Evolutionary conservation across 1,140 invertebrate genomes (phyloP).

Genomic region (Armadillidium nasatum): DNA sequence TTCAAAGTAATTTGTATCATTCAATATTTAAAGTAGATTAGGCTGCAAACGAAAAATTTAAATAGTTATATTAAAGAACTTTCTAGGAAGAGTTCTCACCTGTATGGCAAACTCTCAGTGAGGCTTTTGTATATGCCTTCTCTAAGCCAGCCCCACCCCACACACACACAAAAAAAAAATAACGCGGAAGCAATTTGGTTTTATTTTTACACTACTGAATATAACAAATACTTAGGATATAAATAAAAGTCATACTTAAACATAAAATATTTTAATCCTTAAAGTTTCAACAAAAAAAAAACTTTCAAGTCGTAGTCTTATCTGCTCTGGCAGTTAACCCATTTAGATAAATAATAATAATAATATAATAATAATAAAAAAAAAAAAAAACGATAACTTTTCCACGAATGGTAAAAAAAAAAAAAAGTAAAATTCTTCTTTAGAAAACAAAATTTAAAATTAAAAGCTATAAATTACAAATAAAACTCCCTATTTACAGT

Average conservation of each 20-base stretch:
- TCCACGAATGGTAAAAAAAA: neutral
- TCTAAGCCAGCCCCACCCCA: too few species aligned
- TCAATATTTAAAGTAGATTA: too few species aligned
- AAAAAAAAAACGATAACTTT: neutral
- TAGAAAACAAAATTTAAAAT: neutral
- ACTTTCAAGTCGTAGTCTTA: neutral
- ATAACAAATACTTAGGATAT: neutral
- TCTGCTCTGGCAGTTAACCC: neutral
- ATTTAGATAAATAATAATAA: neutral
- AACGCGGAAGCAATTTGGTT: too few species aligned
- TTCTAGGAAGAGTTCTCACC: too few species aligned
- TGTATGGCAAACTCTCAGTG: too few species aligned
- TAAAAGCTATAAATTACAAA: slow-evolving; percentile 9
- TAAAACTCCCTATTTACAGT: slow-evolving; percentile 8
- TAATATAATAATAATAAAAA: neutral
- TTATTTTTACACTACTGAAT: too few species aligned
- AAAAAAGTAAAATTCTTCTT: neutral
- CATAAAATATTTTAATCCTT: slow-evolving; percentile 12
- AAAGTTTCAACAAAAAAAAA: neutral
- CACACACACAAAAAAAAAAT: too few species aligned
- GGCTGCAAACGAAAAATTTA: too few species aligned
- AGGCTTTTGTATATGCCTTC: too few species aligned
- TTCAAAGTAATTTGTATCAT: too few species aligned
- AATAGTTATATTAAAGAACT: too few species aligned
- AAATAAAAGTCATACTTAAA: neutral